A percentile compares a stretch with the other conserved stretches of the same genome.
phyloP scores from a whole-genome alignment of 92 coral and sea anemone species.

The Phenganax marumi region DNA sequence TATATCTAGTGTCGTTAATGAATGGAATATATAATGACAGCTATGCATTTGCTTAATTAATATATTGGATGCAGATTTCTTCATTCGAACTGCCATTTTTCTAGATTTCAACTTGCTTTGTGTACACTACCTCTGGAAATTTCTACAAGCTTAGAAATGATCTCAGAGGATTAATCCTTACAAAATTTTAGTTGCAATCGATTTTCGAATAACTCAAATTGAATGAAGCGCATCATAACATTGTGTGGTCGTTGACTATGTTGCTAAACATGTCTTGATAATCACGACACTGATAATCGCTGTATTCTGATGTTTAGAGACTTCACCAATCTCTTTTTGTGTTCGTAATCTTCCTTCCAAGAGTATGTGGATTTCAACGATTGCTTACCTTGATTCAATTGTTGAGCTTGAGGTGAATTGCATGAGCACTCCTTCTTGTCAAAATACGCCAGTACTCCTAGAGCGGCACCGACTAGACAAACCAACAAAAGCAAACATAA shows the following conservation, averaged over 20 bases:
- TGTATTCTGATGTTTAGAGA: background rate
- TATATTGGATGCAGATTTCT: too few relatives aligned
- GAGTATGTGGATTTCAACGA: background rate
- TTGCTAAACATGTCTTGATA: background rate
- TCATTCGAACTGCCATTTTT: too few relatives aligned
- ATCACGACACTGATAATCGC: background rate
- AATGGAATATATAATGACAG: too few relatives aligned
- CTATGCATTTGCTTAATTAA: too few relatives aligned
- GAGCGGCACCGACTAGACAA: conserved; percentile 6
- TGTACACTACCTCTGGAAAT: too few relatives aligned
- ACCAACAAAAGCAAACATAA: conserved; percentile 9
- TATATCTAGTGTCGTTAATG: too few relatives aligned
- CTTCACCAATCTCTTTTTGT: background rate
- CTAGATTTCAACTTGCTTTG: too few relatives aligned
- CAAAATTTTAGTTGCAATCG: too few relatives aligned
- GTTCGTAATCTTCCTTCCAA: background rate
- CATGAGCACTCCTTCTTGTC: conserved; percentile 28
- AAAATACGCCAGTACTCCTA: conserved; percentile 32
- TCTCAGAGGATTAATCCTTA: too few relatives aligned
- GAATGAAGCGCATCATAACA: background rate
- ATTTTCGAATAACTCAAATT: background rate
- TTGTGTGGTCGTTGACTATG: background rate
- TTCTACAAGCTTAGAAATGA: too few relatives aligned
- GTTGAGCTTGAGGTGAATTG: background rate
- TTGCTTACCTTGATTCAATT: background rate